Evolutionary conservation across 2,888 invertebrate genomes (phyloP).

Genomic region (Phasia obesa): DNA sequence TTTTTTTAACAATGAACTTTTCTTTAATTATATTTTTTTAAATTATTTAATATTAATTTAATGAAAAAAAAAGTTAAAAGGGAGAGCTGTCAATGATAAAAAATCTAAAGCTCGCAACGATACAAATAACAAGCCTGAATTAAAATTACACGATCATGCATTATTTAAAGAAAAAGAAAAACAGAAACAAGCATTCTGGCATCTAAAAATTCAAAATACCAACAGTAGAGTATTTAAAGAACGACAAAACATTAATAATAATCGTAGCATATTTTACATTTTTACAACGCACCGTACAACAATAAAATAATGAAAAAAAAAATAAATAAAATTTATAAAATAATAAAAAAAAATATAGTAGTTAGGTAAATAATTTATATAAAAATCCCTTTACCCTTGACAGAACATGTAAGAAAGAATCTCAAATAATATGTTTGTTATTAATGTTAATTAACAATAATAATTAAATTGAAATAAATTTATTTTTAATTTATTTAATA

Average conservation of each 20-base stretch:
- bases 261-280: slow-evolving; percentile 70
- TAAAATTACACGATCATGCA: not conserved
- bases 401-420: slow-evolving; percentile 6
- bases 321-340: slow-evolving; percentile 23
- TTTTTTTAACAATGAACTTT: no score
- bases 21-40: no score
- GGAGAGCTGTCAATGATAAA: not conserved
- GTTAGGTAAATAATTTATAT: slow-evolving; percentile 67
- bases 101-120: not conserved
- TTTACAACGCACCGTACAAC: slow-evolving; percentile 71
- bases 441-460: slow-evolving; percentile 11
- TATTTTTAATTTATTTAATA: slow-evolving; percentile 29
- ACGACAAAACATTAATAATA: slow-evolving; percentile 23
- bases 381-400: not conserved
- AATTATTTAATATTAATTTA: no score
- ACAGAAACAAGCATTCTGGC: slow-evolving; percentile 27
- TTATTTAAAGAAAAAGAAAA: slow-evolving; percentile 4
- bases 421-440: slow-evolving; percentile 17
- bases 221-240: slow-evolving; percentile 42
- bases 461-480: slow-evolving; percentile 22
- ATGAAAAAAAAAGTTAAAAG: no score
- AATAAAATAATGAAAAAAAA: slow-evolving; percentile 49
- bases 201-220: slow-evolving; percentile 38
- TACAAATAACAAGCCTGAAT: not conserved
- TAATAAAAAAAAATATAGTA: slow-evolving; percentile 37